Evolutionary conservation across 2,888 invertebrate species (phyloP).

Genomic region (Gryllus longicercus): DNA sequence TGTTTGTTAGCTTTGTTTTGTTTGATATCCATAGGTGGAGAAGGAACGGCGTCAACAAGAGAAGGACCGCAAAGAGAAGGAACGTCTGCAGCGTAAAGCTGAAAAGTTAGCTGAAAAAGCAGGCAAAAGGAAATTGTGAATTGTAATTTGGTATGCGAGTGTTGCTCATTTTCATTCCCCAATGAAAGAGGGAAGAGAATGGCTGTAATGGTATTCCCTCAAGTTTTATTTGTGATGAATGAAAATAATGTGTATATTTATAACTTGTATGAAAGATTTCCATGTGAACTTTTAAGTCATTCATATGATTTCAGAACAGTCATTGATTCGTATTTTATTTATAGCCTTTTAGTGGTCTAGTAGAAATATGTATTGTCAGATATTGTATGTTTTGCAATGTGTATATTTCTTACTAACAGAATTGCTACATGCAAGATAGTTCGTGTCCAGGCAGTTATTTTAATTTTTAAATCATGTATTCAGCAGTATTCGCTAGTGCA

Average conservation of each 20-base stretch:
- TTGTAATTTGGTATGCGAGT: not conserved
- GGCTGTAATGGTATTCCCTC: not conserved
- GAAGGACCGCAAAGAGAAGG: conserved; percentile 77
- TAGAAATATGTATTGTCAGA: no score
- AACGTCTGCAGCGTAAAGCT: conserved; percentile 81
- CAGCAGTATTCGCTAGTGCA: not conserved
- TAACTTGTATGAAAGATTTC: not conserved
- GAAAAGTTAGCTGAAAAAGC: conserved; percentile 70
- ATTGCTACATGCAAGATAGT: not conserved
- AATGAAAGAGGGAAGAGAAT: not conserved
- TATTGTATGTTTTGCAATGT: no score
- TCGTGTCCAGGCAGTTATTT: not conserved
- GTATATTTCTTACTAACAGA: no score
- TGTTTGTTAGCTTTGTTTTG: no score
- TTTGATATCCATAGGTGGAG: conserved; percentile 46
- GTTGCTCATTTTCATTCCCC: not conserved
- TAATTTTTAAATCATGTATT: not conserved
- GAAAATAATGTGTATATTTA: conserved; percentile 11
- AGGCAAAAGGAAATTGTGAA: conserved; percentile 32
- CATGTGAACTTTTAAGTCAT: not conserved
- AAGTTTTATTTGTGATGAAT: not conserved
- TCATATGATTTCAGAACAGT: not conserved
- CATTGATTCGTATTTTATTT: no score
- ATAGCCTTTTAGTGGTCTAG: not conserved
- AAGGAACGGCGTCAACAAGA: conserved; percentile 73